phyloP scores from a whole-genome alignment of 2,113 vertebrate genomes.

The Mystacornis crossleyi region DNA sequence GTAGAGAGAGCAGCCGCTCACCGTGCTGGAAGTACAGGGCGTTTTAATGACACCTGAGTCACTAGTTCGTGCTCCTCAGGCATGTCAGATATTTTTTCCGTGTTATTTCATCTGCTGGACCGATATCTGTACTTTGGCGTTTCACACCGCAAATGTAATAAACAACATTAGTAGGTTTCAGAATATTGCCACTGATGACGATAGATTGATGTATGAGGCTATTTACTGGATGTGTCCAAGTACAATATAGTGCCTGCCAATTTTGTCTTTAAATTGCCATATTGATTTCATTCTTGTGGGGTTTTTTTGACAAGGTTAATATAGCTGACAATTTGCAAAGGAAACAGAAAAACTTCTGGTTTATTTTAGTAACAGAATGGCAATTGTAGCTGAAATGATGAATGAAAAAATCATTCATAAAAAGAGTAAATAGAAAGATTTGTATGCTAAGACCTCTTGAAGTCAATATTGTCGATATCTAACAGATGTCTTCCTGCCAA shows the following conservation, averaged over 20 bases:
- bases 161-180: neutral
- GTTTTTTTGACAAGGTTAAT: neutral
- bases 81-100: neutral
- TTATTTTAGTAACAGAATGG: neutral
- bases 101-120: neutral
- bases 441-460: neutral
- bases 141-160: neutral
- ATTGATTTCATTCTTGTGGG: neutral
- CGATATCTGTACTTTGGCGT: neutral
- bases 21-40: neutral
- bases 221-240: neutral
- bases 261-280: neutral
- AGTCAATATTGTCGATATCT: neutral
- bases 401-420: neutral
- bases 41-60: neutral
- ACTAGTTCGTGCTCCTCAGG: neutral
- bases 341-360: neutral
- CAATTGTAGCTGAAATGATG: neutral
- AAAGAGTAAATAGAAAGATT: neutral
- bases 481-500: neutral
- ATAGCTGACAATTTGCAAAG: neutral
- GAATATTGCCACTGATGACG: neutral
- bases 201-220: neutral
- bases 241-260: neutral
- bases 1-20: neutral